Evolutionary conservation across 2,888 invertebrate species (phyloP).

Genomic region (Calephelis perditalis): DNA sequence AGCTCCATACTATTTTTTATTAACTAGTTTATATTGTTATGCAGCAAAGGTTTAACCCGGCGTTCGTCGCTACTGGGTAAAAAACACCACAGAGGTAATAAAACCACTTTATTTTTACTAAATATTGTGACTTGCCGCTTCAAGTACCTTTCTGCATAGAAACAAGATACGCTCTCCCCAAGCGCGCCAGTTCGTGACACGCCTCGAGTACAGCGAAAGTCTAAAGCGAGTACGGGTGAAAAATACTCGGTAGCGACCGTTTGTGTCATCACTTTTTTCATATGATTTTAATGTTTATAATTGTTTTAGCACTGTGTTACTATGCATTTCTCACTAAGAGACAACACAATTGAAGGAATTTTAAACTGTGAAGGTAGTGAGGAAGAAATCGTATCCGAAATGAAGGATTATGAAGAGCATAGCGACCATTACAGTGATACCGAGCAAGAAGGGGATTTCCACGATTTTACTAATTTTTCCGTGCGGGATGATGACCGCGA

Average conservation of each 20-base stretch:
- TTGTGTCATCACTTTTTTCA: not conserved
- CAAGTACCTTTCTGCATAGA: not conserved
- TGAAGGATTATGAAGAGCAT: too few species aligned
- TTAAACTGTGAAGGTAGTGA: too few species aligned
- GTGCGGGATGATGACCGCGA: not conserved
- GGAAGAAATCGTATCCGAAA: too few species aligned
- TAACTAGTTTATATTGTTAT: too few species aligned
- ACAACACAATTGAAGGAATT: too few species aligned
- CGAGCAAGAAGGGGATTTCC: too few species aligned
- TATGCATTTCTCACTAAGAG: too few species aligned
- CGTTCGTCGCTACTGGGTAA: not conserved
- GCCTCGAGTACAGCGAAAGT: not conserved
- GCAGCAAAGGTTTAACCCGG: not conserved
- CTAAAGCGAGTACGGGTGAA: not conserved
- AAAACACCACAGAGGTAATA: not conserved
- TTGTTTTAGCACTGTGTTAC: too few species aligned
- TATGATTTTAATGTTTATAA: too few species aligned
- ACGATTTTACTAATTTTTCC: too few species aligned
- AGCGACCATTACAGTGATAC: too few species aligned
- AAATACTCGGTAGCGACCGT: not conserved
- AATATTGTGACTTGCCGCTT: constrained; percentile 2
- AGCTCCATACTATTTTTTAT: too few species aligned
- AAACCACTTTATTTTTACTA: not conserved
- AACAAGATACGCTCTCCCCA: not conserved
- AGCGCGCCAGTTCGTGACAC: not conserved